Evolutionary conservation across 1,140 invertebrate species (phyloP), one percentile per base, ranked within the genome.

Genomic region (Plectrocnemia conspersa): DNA sequence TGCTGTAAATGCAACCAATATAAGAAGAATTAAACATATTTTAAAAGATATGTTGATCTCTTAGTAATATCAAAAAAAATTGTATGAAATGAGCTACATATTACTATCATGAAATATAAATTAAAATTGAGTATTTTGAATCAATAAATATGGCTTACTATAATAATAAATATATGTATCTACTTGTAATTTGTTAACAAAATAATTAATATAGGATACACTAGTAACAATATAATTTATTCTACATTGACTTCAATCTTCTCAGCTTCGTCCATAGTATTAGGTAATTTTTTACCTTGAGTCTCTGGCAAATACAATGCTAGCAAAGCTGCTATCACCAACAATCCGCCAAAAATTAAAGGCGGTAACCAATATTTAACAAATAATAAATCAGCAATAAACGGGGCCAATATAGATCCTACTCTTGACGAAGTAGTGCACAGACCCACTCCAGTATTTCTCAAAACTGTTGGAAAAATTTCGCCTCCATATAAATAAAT

Each of bases 341-440:
- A 79, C 7, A 82, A 65, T 1, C 76, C 58, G 4, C 85, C 87
- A 65, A 89, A 88, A 25, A 85, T 74, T 1, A 83, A 55, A 0
- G 87, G 80, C 1, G 87, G 84, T 22, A 89, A 56, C 75, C 76
- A 81, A 0, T 56, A 45, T 36, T 67, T 67, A 1, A 63, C 66
- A 0, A 52, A 16, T 7, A 67, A 77, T 64, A 82, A 72, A 49
- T 77, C 75, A 1, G 80, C 76, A 4, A 84, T 73, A 56, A 78
- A 81, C 24, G 83, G 84, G 11, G 83, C 82, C 32, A 82, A 68
- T 65, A 85, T 84, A 19, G 80, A 82, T n/a, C 82, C 82, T 38
- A 82, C 59, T 59, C 82, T 77, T 0, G 78, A 79, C 56, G 77
- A 77, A 54, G 82, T 77, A 19, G 82, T 79, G 13, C 75, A 76